Base-by-base conservation (phyloP, 2,888 invertebrate species). In the Iselma pallidipennis region DNA sequence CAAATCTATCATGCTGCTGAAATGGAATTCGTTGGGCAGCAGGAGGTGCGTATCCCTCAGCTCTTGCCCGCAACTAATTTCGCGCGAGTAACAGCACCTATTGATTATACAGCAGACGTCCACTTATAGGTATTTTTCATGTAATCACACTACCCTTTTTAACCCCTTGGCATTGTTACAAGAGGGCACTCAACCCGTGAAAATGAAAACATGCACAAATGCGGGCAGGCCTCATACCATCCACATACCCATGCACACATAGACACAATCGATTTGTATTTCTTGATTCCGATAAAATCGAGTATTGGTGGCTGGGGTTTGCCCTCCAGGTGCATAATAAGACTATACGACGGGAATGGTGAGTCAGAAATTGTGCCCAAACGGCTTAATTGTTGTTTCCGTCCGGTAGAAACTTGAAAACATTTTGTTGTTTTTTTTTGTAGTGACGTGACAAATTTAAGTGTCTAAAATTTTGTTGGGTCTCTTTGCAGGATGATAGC, bases 1-100 rank as follows among this genome's bases (percentile, higher is more conserved):
- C 82, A 83, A 51, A 79, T 86, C 77, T 85, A 86, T 68, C 83
- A 83, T 61, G 80, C 82, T 53, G 86, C 86, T 2, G 84, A 85
- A 63, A 79, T 83, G 72, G 83, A 84, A 67, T 84, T 84, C 75
- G 81, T 83, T 66, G 84, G 84, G 76, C 84, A 83, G 72, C 82
- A 83, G 76, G 83, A 83, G 82, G 84, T 84, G 78, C 81, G 82
- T 81, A 82, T 82, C 70, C 81, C 80, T 70, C 82, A 81, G 75
- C 80, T 82, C 72, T 76, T 79, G 80, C 80, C 81, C 70, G 79
- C 78, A 74, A 74, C 74, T 77, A 79, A 79, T 76, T 78, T 76
- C 74, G 74, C 76, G 72, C 78, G 79, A 74, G 73, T 76, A 74
- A 78, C 80, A 73, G 80, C 80, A 76, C 79, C 80, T 75, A 78